Percentiles rank a stretch among this genome's conserved stretches.
Conservation (phyloP, 1,140 invertebrate species). For the Drepana arcuata region DNA sequence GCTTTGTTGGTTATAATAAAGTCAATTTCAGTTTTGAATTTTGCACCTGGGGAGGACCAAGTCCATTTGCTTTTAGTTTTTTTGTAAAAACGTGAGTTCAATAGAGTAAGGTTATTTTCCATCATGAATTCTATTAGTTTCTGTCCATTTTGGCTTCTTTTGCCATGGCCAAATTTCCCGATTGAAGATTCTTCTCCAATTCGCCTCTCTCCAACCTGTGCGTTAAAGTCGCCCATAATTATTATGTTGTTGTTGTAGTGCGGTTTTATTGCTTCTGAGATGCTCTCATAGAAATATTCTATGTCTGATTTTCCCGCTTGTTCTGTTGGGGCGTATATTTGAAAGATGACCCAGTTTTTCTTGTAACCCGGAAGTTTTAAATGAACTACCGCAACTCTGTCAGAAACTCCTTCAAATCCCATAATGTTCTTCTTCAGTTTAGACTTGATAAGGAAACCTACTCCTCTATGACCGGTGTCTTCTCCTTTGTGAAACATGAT, state of each 20-base stretch:
- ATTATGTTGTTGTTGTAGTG: not conserved
- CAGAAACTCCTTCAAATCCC: constrained; percentile 9
- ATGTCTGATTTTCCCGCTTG: constrained; percentile 10
- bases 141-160: not conserved
- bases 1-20: not conserved
- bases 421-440: constrained; percentile 8
- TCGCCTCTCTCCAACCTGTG: not conserved
- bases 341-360: not conserved
- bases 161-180: not conserved
- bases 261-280: not conserved
- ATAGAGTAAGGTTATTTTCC: not conserved
- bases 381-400: constrained; percentile 11
- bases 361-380: constrained; percentile 7
- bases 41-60: not conserved
- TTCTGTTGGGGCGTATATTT: constrained; percentile 4
- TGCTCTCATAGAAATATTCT: not conserved
- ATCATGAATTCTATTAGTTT: not conserved
- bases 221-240: too few relatives aligned
- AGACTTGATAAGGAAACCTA: constrained; percentile 14
- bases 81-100: not conserved
- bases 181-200: not conserved
- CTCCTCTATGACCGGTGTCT: constrained; percentile 10
- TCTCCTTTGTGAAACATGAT: constrained; percentile 15
- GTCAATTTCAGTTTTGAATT: not conserved
- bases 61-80: not conserved